Percentiles rank a stretch among this genome's conserved stretches.
Conservation (phyloP, 2,113 vertebrate species). For the Xiphophorus maculatus region DNA sequence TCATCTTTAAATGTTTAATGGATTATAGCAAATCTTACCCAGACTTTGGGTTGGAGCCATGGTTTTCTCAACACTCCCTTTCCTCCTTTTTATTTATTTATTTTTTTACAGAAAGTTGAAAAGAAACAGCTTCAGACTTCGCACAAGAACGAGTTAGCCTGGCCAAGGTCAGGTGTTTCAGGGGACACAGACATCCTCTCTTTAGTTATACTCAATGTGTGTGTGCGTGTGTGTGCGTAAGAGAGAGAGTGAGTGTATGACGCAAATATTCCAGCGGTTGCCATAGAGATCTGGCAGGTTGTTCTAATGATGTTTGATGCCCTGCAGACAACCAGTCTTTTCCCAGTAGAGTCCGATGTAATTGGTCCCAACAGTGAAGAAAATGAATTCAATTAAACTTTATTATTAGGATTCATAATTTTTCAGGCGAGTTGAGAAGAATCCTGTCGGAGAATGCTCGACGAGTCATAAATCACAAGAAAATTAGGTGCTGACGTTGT, state of each 20-base stretch:
- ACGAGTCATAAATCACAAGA: slow-evolving; percentile 57
- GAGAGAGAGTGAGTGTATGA: neutral
- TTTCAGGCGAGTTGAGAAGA: slow-evolving; percentile 48
- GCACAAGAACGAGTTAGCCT: neutral
- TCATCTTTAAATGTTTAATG: no score
- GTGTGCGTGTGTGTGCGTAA: neutral
- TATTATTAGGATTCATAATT: slow-evolving; percentile 69
- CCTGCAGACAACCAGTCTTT: slow-evolving; percentile 51
- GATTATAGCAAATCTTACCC: no score
- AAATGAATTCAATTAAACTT: slow-evolving; percentile 71
- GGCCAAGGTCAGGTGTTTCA: neutral
- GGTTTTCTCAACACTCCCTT: no score
- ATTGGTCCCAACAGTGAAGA: slow-evolving; percentile 70
- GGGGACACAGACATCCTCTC: neutral
- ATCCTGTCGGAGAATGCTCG: slow-evolving; percentile 47
- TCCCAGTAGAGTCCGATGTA: slow-evolving; percentile 52
- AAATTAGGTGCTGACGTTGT: slow-evolving; percentile 56
- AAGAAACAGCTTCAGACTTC: no score
- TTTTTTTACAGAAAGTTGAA: no score
- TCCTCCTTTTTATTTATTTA: no score
- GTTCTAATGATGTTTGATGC: slow-evolving; percentile 55
- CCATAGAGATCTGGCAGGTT: slow-evolving; percentile 48
- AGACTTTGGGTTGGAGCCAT: no score
- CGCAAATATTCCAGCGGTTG: slow-evolving; percentile 35
- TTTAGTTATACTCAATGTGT: neutral